phyloP scores from a whole-genome alignment of 2,113 vertebrate species.

The Elanus axillaris region DNA sequence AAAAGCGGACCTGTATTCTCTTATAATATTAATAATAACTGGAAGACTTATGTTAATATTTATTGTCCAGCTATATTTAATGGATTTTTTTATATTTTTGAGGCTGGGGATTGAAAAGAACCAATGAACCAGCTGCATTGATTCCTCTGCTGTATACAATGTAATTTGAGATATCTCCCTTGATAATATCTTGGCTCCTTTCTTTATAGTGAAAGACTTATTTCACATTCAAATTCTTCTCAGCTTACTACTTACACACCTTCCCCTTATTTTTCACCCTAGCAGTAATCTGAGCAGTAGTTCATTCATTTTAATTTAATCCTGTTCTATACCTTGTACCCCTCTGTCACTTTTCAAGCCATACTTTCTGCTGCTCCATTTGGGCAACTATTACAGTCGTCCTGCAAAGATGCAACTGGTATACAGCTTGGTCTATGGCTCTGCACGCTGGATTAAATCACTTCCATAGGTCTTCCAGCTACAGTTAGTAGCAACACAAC shows the following conservation, averaged over 20 bases:
- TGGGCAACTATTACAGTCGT: background rate
- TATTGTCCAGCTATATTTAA: background rate
- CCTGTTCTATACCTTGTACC: background rate
- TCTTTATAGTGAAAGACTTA: background rate
- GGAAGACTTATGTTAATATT: background rate
- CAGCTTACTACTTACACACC: background rate
- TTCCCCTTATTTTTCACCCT: background rate
- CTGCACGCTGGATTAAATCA: background rate
- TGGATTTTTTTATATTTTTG: background rate
- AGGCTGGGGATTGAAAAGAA: background rate
- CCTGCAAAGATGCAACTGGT: background rate
- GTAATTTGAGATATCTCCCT: background rate
- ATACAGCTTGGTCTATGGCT: background rate
- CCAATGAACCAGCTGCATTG: background rate
- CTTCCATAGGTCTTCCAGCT: background rate
- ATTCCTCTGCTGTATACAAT: background rate
- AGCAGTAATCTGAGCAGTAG: background rate
- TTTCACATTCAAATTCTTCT: background rate
- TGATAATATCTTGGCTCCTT: background rate
- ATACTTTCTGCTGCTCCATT: background rate
- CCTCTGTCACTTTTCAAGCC: background rate
- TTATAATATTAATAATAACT: background rate
- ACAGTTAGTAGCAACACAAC: background rate
- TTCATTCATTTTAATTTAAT: slow-evolving; percentile 9
- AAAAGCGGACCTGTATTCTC: background rate